These are phyloP conservation scores for Batillaria attramentaria DNA, from an alignment of 1,140 invertebrate genomes.

Conservation along the genomic window DNA sequence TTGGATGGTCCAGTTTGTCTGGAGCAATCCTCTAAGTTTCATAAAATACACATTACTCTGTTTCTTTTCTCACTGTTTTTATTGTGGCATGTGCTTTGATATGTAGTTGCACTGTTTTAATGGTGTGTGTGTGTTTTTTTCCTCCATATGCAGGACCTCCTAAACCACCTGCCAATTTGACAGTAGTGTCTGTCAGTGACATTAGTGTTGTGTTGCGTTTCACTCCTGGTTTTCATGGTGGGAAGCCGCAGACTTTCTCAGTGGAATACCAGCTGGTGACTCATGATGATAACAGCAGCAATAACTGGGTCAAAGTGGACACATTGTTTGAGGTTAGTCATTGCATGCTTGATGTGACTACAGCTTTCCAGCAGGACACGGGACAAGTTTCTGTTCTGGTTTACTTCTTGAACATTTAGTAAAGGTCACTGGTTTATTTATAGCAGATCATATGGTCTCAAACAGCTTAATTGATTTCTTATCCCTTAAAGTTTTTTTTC, in stretches of 20 bases:
- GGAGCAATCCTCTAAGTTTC: background rate
- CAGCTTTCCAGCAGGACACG: too few species aligned
- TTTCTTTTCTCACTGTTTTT: background rate
- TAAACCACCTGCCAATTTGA: background rate
- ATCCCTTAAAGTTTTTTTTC: too few species aligned
- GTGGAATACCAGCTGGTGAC: background rate
- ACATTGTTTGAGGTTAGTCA: background rate
- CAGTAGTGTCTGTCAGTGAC: background rate
- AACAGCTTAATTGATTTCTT: too few species aligned
- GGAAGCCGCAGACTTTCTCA: conserved; percentile 4
- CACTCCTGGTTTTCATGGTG: conserved; percentile 21
- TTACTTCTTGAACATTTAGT: too few species aligned
- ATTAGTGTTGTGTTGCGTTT: background rate
- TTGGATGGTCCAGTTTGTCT: background rate
- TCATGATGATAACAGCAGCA: background rate
- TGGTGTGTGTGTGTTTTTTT: too few species aligned
- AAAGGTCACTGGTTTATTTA: too few species aligned
- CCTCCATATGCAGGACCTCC: background rate
- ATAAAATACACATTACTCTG: background rate
- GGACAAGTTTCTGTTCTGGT: too few species aligned
- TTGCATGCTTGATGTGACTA: too few species aligned
- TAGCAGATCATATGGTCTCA: too few species aligned
- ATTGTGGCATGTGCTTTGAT: background rate
- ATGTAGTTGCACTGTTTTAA: background rate
- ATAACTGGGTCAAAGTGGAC: background rate